phyloP scores from a whole-genome alignment of 2,113 vertebrate genomes.

The Psettodes erumei region DNA sequence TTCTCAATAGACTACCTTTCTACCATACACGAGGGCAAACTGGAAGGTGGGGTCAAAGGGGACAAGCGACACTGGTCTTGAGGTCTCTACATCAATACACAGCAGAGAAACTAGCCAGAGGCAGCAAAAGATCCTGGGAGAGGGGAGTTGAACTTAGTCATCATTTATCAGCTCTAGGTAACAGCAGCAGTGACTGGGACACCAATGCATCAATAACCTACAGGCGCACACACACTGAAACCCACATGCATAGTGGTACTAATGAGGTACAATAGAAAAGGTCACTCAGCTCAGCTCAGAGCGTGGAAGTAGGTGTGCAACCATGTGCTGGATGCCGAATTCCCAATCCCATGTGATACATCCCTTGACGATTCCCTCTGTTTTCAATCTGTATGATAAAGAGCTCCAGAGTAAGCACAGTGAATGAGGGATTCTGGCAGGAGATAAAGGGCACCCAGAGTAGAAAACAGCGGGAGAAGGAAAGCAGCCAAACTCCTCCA shows the following conservation, averaged over 20 bases:
- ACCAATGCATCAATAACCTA: conserved; percentile 65
- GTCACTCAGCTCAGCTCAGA: conserved; percentile 45
- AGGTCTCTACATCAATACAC: conserved; percentile 54
- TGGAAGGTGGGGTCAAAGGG: conserved; percentile 61
- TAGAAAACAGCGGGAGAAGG: conserved; percentile 55
- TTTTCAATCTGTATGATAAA: conserved; percentile 76
- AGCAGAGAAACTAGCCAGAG: conserved; percentile 44
- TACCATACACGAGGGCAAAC: conserved; percentile 26
- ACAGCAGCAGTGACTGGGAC: conserved; percentile 54
- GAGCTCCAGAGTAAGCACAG: conserved; percentile 54
- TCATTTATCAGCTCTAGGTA: conserved; percentile 73
- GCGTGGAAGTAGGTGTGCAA: conserved; percentile 34
- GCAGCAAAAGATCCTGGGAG: conserved; percentile 49
- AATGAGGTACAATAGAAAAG: conserved; percentile 74
- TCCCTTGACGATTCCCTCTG: conserved; percentile 33
- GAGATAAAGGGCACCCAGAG: conserved; percentile 66
- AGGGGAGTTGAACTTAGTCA: conserved; percentile 22
- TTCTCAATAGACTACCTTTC: conserved; percentile 15
- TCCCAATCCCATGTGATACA: conserved; percentile 42
- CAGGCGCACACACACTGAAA: conserved; percentile 30
- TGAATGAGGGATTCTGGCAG: conserved; percentile 58
- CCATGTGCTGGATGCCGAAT: conserved; percentile 21
- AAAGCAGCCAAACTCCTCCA: conserved; percentile 63
- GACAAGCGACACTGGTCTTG: conserved; percentile 25
- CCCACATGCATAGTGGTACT: conserved; percentile 44